A percentile compares a stretch with the other conserved stretches of the same genome.
Evolutionary conservation across 2,888 invertebrate genomes (phyloP).

Genomic region (Phania funesta): DNA sequence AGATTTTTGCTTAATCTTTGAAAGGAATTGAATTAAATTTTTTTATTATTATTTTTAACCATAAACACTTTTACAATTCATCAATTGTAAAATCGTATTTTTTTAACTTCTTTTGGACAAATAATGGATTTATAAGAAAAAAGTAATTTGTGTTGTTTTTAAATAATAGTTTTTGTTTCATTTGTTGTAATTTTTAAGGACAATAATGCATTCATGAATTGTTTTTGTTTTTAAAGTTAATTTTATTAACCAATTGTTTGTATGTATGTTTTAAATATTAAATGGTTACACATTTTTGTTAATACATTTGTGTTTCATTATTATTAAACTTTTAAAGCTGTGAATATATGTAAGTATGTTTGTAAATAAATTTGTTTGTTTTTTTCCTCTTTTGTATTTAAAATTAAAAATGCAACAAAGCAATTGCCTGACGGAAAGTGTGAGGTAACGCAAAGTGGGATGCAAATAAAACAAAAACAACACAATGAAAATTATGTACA

Average conservation of each 20-base stretch:
- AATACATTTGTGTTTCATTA: conserved; percentile 67
- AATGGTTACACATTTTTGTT: conserved; percentile 64
- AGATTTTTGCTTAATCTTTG: conserved; percentile 59
- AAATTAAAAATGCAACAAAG: background rate
- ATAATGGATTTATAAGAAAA: conserved; percentile 22
- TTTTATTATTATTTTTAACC: conserved; percentile 34
- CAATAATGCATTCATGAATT: conserved; percentile 46
- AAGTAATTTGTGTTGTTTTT: conserved; percentile 14
- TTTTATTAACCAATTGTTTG: conserved; percentile 66
- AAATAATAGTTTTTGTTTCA: conserved; percentile 3
- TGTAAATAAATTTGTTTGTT: background rate
- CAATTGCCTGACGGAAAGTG: background rate
- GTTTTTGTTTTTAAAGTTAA: conserved; percentile 60
- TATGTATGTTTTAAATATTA: conserved; percentile 53
- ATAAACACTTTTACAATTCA: conserved; percentile 22
- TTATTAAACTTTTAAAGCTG: conserved; percentile 68
- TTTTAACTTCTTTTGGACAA: background rate
- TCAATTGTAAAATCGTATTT: conserved; percentile 26
- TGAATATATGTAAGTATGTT: conserved; percentile 52
- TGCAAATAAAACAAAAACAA: background rate
- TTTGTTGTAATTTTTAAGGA: conserved; percentile 8
- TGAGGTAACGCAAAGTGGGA: background rate
- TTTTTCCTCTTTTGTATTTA: background rate
- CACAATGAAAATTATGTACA: too few relatives aligned
- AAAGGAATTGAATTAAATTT: conserved; percentile 59